Conservation (phyloP, 1,140 invertebrate genomes). For the Lasioglossum albipes region DNA sequence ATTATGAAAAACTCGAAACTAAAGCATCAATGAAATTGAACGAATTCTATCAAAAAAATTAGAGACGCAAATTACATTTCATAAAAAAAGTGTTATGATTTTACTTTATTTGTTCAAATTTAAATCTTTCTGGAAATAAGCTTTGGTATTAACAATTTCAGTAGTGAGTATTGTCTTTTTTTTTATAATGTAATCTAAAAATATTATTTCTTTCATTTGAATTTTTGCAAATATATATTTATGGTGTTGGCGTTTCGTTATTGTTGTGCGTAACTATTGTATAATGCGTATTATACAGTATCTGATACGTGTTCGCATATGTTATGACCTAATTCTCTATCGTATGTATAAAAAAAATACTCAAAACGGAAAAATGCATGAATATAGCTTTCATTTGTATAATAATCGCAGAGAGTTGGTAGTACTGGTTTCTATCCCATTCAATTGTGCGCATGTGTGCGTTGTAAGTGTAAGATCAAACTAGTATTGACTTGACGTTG, state of each 20-base stretch:
- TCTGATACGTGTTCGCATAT: neutral
- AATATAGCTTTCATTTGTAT: neutral
- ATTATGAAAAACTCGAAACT: neutral
- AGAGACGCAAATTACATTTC: neutral
- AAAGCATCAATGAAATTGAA: neutral
- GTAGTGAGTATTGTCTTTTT: neutral
- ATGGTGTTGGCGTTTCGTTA: neutral
- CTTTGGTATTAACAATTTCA: neutral
- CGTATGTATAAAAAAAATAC: neutral
- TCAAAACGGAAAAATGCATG: neutral
- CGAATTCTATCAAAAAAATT: neutral
- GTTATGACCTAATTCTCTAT: neutral
- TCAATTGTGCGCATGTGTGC: slow-evolving; percentile 50
- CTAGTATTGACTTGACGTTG: slow-evolving; percentile 55
- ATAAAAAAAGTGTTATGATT: neutral
- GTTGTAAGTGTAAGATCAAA: slow-evolving; percentile 1
- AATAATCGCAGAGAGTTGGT: slow-evolving; percentile 12
- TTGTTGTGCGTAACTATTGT: neutral
- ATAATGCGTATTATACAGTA: too few species aligned
- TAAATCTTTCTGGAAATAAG: neutral
- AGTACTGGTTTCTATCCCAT: slow-evolving; percentile 18
- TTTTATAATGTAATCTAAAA: neutral
- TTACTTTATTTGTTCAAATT: neutral
- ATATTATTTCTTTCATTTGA: neutral
- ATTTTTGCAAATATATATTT: neutral